These are phyloP conservation scores for Bufo gargarizans DNA, from an alignment of 2,113 vertebrate species.

Conservation along the genomic window DNA sequence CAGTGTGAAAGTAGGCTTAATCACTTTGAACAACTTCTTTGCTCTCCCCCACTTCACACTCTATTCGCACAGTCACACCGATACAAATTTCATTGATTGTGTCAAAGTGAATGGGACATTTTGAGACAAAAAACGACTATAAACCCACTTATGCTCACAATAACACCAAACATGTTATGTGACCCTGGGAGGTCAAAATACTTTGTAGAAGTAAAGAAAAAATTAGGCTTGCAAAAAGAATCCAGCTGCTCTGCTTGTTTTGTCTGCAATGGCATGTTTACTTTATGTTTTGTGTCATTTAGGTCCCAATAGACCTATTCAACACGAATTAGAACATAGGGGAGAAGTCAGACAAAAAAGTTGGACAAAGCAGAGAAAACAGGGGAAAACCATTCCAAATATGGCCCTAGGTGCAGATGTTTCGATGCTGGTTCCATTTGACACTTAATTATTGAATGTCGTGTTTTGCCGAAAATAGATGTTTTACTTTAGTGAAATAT, in stretches of 20 bases:
- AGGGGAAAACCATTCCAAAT: slow-evolving; percentile 42
- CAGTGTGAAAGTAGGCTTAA: no score
- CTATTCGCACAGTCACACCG: background rate
- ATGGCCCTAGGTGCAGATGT: slow-evolving; percentile 46
- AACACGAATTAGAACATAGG: slow-evolving; percentile 44
- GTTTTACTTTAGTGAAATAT: slow-evolving; percentile 5
- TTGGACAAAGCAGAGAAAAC: slow-evolving; percentile 20
- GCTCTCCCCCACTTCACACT: background rate
- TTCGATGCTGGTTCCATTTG: background rate
- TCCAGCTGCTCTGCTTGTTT: slow-evolving; percentile 55
- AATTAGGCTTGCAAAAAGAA: slow-evolving; percentile 55
- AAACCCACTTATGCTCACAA: slow-evolving; percentile 40
- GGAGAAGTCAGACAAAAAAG: slow-evolving; percentile 50
- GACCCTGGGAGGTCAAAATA: slow-evolving; percentile 49
- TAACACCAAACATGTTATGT: slow-evolving; percentile 42
- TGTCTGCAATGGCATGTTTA: slow-evolving; percentile 56
- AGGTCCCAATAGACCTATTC: slow-evolving; percentile 49
- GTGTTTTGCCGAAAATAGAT: slow-evolving; percentile 1
- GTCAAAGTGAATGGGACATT: slow-evolving; percentile 2
- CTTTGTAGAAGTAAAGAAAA: slow-evolving; percentile 52
- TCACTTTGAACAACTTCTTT: background rate
- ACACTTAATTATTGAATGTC: slow-evolving; percentile 46
- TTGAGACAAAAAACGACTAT: slow-evolving; percentile 31
- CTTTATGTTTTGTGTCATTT: slow-evolving; percentile 55
- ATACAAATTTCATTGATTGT: background rate